Conservation (phyloP, 2,797 vertebrate species). For the Coluber constrictor region DNA sequence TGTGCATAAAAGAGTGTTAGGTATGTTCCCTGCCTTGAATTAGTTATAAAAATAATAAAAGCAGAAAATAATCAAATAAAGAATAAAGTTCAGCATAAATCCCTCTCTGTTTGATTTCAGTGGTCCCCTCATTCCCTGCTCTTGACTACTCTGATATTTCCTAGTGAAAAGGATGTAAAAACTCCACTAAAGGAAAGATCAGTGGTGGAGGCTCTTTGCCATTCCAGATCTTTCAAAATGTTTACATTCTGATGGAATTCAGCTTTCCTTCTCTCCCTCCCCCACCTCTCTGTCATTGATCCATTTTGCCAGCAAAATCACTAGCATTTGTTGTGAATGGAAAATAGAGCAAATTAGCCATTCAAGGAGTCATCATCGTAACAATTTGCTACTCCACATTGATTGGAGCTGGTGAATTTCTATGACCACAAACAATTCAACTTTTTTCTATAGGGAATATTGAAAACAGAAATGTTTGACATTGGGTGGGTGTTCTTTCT, state of each 20-base stretch:
- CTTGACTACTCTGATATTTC: too few species aligned
- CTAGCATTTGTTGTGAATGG: background rate
- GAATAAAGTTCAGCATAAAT: background rate
- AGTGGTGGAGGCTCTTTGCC: slow-evolving; percentile 35
- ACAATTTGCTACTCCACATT: slow-evolving; percentile 7
- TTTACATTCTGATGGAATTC: slow-evolving; percentile 32
- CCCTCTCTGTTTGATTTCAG: background rate
- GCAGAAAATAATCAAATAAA: too few species aligned
- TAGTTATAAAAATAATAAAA: too few species aligned
- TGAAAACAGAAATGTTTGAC: slow-evolving; percentile 20
- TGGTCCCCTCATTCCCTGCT: background rate
- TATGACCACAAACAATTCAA: background rate
- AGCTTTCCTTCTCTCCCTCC: background rate
- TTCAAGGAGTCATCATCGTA: background rate
- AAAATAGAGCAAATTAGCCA: slow-evolving; percentile 22
- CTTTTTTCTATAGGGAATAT: background rate
- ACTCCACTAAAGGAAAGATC: slow-evolving; percentile 26
- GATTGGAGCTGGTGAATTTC: slow-evolving; percentile 4
- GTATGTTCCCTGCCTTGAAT: too few species aligned
- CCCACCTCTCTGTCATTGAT: too few species aligned
- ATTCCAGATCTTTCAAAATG: slow-evolving; percentile 33
- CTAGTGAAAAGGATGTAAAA: slow-evolving; percentile 18
- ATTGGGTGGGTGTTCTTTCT: background rate
- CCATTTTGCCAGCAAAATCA: slow-evolving; percentile 21
- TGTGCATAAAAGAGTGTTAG: too few species aligned